These are phyloP conservation scores for Digitonthophagus gazella DNA, from an alignment of 2,888 invertebrate species.

Conservation along the genomic window DNA sequence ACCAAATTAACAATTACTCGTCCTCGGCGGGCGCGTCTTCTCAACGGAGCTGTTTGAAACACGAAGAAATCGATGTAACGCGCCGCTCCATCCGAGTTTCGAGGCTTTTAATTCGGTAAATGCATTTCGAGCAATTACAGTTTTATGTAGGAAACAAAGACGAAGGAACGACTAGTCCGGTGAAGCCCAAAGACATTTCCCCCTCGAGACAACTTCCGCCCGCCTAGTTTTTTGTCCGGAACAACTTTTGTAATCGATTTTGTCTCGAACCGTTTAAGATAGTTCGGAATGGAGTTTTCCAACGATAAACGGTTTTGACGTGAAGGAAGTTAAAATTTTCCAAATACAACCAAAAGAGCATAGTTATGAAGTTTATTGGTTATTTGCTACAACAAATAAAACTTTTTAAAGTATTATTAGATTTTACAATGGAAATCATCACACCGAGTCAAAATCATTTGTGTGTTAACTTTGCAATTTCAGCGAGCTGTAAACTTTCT, in stretches of 20 bases:
- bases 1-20: conserved; percentile 15
- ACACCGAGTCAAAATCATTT: too few relatives aligned
- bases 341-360: too few relatives aligned
- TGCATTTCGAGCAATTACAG: conserved; percentile 16
- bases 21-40: not conserved
- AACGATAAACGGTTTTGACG: not conserved
- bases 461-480: not conserved
- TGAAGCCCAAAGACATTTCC: not conserved
- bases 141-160: conserved; percentile 16
- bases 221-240: not conserved
- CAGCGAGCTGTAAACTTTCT: not conserved
- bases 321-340: not conserved
- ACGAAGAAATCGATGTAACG: conserved; percentile 13
- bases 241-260: not conserved
- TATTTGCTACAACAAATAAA: too few relatives aligned
- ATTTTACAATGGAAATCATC: too few relatives aligned
- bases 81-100: not conserved
- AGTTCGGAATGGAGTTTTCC: not conserved
- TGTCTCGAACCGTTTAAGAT: not conserved
- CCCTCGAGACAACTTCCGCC: not conserved
- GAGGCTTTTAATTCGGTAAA: conserved; percentile 13
- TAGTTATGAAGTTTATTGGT: too few relatives aligned
- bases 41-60: not conserved
- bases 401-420: too few relatives aligned
- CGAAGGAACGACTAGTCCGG: not conserved